Evolutionary conservation across 1,140 invertebrate genomes (phyloP), one percentile per base, ranked within the genome.

Genomic region (Zophobas morio): DNA sequence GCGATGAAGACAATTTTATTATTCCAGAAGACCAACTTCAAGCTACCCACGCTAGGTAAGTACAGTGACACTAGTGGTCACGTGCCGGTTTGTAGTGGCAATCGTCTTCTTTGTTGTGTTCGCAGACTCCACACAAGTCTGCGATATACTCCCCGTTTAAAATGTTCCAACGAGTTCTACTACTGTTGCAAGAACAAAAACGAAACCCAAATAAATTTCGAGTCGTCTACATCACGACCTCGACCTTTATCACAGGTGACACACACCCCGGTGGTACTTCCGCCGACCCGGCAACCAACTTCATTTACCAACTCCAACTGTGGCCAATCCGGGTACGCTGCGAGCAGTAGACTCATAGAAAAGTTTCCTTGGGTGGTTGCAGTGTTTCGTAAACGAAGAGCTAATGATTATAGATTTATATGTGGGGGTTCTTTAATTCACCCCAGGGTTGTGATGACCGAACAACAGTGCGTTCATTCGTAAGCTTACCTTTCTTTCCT

Each of bases 391-490:
- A 81, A 79, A 32, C 42, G 66, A 32, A 71, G 39, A 36, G 6
- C 33, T 34, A 70, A 39, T 70, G 47, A n/a, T 51, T 53, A 6
- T 76, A 39, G 42, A 36, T 51, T 70, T 60, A 78, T 75, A 66
- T 85, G 85, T 56, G 85, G 84, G 1, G 84, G 76, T 20, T 84
- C 85, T 1, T 76, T 86, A 42, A 84, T 86, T 8, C 85, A 86
- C 77, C 81, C 83, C 1, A 78, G 83, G 77, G 84, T 86, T 0
- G 84, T 82, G 6, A n/a, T 86, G 6, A 86, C 85, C 4, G 84
- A 84, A 32, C 83, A 84, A 4, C 85, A 85, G 72, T 85, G 84
- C 75, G 79, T 85, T 2, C 2, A 34, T 35, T n/a, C 70, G 85
- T 88, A 81, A 85, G 35, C 49, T 33, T 5, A 34, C 40, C 33